Evolutionary conservation across 2,113 vertebrate genomes (phyloP).

Genomic region (Protobothrops mucrosquamatus): DNA sequence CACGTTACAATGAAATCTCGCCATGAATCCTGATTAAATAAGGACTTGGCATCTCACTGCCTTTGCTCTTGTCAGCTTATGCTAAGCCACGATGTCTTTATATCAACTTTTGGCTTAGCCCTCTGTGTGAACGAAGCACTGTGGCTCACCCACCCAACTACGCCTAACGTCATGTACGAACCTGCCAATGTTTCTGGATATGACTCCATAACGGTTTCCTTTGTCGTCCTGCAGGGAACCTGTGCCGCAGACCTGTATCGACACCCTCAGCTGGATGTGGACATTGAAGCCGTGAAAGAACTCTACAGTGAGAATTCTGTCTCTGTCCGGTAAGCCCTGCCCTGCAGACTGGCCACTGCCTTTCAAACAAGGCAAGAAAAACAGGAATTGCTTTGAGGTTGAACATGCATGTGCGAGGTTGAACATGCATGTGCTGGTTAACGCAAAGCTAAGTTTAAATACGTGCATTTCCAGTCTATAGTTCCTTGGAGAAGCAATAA

Average conservation of each 20-base stretch:
- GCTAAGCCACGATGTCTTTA: neutral
- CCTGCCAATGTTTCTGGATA: neutral
- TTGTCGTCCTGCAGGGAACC: slow-evolving; percentile 78
- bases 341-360: neutral
- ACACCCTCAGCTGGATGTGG: slow-evolving; percentile 95
- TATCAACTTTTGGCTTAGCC: neutral
- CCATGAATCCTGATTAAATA: too few relatives aligned
- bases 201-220: neutral
- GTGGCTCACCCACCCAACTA: neutral
- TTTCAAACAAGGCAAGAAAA: neutral
- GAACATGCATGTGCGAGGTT: too few relatives aligned
- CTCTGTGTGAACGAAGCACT: neutral
- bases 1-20: neutral
- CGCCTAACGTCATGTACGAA: neutral
- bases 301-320: slow-evolving; percentile 96
- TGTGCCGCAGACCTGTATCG: slow-evolving; percentile 96
- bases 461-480: neutral
- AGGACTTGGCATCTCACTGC: too few relatives aligned
- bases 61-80: neutral
- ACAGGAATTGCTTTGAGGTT: neutral
- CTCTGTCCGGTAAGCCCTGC: slow-evolving; percentile 82
- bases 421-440: neutral
- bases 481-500: neutral
- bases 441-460: neutral
- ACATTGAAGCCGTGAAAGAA: slow-evolving; percentile 97